Conservation (phyloP, 2,888 invertebrate genomes). For the Lypha dubia region DNA sequence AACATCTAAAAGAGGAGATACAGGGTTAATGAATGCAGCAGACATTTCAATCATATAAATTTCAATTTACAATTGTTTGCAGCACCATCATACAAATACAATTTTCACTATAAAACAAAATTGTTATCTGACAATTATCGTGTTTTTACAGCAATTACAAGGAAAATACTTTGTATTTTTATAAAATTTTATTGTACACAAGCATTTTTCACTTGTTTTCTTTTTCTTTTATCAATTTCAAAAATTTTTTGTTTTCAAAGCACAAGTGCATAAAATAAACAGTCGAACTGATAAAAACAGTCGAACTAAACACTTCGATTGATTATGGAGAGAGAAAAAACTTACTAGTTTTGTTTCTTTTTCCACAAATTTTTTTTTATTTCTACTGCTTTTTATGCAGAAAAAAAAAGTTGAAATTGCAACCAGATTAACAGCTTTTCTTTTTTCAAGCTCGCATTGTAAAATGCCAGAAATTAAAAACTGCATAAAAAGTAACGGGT, state of each 20-base stretch:
- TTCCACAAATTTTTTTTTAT: not conserved
- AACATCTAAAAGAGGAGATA: not conserved
- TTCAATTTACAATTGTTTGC: not conserved
- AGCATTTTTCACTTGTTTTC: constrained; percentile 27
- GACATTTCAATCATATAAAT: not conserved
- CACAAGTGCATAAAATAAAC: constrained; percentile 58
- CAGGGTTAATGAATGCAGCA: not conserved
- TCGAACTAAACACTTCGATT: constrained; percentile 26
- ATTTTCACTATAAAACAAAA: not conserved
- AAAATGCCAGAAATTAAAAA: not conserved
- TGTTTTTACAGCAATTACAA: constrained; percentile 1
- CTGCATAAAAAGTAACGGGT: not conserved
- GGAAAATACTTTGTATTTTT: constrained; percentile 9
- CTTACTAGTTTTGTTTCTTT: constrained; percentile 5
- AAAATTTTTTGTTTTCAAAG: constrained; percentile 45
- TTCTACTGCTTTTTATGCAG: constrained; percentile 2
- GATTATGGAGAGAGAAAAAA: constrained; percentile 17
- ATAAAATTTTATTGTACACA: constrained; percentile 7
- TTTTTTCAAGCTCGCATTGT: not conserved
- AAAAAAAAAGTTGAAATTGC: constrained; percentile 11
- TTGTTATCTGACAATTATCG: not conserved
- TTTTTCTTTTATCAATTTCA: constrained; percentile 41
- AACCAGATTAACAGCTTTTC: constrained; percentile 56
- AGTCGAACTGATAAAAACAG: constrained; percentile 38
- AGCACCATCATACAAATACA: not conserved